Evolutionary conservation across 2,888 invertebrate species (phyloP).

Genomic region (Tachina grossa): DNA sequence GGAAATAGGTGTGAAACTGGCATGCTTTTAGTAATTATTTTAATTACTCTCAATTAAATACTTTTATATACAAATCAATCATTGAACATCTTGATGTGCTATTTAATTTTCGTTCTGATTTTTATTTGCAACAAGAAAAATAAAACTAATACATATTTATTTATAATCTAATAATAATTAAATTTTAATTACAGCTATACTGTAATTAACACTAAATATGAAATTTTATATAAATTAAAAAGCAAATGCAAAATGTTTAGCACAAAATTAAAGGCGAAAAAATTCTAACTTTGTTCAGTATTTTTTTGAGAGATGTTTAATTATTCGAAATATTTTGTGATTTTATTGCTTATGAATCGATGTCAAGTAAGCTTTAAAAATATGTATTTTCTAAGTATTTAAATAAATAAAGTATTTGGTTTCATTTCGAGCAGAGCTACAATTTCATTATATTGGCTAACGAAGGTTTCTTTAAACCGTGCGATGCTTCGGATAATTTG

Average conservation of each 20-base stretch:
- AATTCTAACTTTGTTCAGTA: neutral
- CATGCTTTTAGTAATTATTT: slow-evolving; percentile 50
- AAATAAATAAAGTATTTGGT: neutral
- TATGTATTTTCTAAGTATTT: neutral
- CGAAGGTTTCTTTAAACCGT: slow-evolving; percentile 54
- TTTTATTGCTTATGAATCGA: neutral
- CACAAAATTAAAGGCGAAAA: slow-evolving; percentile 7
- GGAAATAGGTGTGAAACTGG: slow-evolving; percentile 55
- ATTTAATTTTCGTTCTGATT: slow-evolving; percentile 20
- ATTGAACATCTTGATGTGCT: slow-evolving; percentile 1
- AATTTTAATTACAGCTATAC: slow-evolving; percentile 39
- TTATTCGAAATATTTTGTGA: neutral
- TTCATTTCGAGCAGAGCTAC: slow-evolving; percentile 36
- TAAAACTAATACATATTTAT: slow-evolving; percentile 20
- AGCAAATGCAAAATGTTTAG: slow-evolving; percentile 24
- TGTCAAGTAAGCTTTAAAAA: slow-evolving; percentile 20
- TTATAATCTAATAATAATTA: slow-evolving; percentile 45
- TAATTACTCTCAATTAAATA: slow-evolving; percentile 33
- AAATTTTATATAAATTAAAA: slow-evolving; percentile 43
- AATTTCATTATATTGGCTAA: slow-evolving; percentile 58
- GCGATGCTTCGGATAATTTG: slow-evolving; percentile 34
- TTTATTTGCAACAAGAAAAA: neutral
- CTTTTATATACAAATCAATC: slow-evolving; percentile 28
- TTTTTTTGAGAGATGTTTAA: slow-evolving; percentile 18
- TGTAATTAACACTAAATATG: slow-evolving; percentile 17